Conservation (phyloP, 1,140 invertebrate genomes). For the Aphelenchoides besseyi region DNA sequence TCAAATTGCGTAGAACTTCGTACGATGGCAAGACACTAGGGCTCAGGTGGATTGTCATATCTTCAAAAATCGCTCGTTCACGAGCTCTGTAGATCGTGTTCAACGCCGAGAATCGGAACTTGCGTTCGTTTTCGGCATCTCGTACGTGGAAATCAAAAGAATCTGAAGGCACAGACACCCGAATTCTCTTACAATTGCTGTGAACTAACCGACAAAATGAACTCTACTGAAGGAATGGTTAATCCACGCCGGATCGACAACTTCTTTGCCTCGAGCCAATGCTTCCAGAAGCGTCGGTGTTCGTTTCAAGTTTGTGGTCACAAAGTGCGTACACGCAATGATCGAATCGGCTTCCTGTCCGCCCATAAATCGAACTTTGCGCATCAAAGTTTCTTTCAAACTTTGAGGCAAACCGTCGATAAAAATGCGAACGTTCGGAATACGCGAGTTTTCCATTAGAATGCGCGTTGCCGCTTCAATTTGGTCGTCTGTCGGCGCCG, state of each 20-base stretch:
- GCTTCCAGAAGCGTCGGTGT: conserved; percentile 35
- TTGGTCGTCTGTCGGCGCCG: conserved; percentile 33
- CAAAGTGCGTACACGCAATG: conserved; percentile 38
- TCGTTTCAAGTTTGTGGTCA: conserved; percentile 27
- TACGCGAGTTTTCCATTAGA: not conserved
- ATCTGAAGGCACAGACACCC: conserved; percentile 20
- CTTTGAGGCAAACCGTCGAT: conserved; percentile 27
- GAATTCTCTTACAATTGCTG: not conserved
- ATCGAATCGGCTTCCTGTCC: conserved; percentile 20
- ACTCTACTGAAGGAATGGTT: conserved; percentile 26
- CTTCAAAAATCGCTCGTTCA: conserved; percentile 27
- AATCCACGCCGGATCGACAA: conserved; percentile 38
- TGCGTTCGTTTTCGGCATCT: conserved; percentile 37
- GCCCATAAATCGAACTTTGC: conserved; percentile 36
- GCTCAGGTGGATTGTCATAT: conserved; percentile 40
- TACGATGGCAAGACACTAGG: conserved; percentile 22
- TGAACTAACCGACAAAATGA: conserved; percentile 33
- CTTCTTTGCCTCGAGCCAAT: conserved; percentile 28
- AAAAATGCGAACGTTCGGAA: conserved; percentile 21
- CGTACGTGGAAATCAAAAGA: conserved; percentile 35
- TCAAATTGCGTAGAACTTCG: conserved; percentile 10
- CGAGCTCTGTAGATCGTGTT: conserved; percentile 21
- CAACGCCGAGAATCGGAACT: conserved; percentile 25
- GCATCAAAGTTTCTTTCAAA: conserved; percentile 31
- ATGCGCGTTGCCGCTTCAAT: conserved; percentile 22